These are phyloP conservation scores for Hyppa rectilinea DNA, from an alignment of 2,888 invertebrate species.

Conservation along the genomic window DNA sequence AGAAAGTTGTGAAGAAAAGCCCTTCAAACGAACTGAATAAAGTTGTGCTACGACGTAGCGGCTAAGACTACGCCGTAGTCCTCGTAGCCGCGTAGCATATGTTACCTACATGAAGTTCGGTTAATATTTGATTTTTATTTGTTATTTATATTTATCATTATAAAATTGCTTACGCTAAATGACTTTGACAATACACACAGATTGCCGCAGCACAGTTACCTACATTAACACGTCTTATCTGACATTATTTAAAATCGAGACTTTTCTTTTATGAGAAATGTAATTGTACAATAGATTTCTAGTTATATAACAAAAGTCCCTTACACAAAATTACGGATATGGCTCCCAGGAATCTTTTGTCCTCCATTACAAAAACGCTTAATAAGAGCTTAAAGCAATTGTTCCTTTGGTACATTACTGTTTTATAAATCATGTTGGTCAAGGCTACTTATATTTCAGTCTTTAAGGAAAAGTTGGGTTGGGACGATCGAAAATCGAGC, in stretches of 20 bases:
- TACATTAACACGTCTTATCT: too few species aligned
- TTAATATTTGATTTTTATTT: conserved; percentile 36
- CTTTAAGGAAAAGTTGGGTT: conserved; percentile 14
- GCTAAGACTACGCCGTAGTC: conserved; percentile 58
- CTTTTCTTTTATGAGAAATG: background rate
- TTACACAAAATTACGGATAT: conserved; percentile 9
- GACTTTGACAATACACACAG: background rate
- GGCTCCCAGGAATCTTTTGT: conserved; percentile 6
- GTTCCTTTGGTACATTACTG: conserved; percentile 41
- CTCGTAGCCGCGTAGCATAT: conserved; percentile 42
- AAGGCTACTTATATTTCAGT: conserved; percentile 25
- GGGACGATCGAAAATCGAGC: background rate
- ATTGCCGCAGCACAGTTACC: too few species aligned
- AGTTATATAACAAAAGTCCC: background rate
- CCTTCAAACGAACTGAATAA: conserved; percentile 58
- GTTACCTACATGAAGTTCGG: conserved; percentile 47
- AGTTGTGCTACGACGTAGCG: conserved; percentile 53
- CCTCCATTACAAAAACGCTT: conserved; percentile 4
- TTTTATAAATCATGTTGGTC: conserved; percentile 44
- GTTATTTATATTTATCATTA: conserved; percentile 1
- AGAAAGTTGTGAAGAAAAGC: conserved; percentile 53
- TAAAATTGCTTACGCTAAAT: background rate
- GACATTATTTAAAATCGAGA: background rate
- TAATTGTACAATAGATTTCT: background rate
- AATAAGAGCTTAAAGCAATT: conserved; percentile 41